Base-by-base conservation (phyloP, 2,797 vertebrate genomes). In the Cygnus olor region DNA sequence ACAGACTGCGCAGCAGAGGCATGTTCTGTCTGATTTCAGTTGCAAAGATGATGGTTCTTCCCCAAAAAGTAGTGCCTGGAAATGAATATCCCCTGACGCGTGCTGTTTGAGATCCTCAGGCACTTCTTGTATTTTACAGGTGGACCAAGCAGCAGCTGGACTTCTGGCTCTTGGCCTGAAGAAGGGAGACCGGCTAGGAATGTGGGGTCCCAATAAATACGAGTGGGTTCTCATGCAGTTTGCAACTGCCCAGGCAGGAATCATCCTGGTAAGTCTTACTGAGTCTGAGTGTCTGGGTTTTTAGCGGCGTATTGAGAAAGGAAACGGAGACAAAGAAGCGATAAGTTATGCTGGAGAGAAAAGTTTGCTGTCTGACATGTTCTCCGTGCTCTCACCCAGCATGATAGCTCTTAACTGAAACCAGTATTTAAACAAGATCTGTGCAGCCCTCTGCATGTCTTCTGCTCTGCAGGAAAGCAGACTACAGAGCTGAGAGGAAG, bases 141-240 rank as follows among this genome's bases (percentile, higher is more conserved):
- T 99, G 58, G 98, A 99, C 70, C 97, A 95, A 54, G 95, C 97
- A 34, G 98, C 99, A 69, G 98, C 98, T 54, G 99, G 99, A 47
- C 98, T 99, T 53, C 97, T 99, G 56, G 99, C 98, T 57, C 93
- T 99, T 27, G 99, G 99, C 20, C 96, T 99, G 92, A 89, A 96
- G 85, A 98, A 92, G 72, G 98, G 99, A 2, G 98, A 99, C 92
- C 95, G 98, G 2, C 97, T 99, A 27, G 99, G 99, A 34, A 98
- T 99, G 93, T 99, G 99, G 99, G 98, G 98, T n/a, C 99, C 99
- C 58, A 99, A 99, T 88, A 98, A 76, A 16, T 99, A 99, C 0
- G 98, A 98, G 14, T 99, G 99, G 99, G 97, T 99, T 90, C 98
- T 99, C 47, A 98, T 98, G 93, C 99, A 99, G 95, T 98, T 98